A percentile compares a stretch with the other conserved stretches of the same genome.
Evolutionary conservation across 2,797 vertebrate species (phyloP).

Genomic region (Crenichthys baileyi): DNA sequence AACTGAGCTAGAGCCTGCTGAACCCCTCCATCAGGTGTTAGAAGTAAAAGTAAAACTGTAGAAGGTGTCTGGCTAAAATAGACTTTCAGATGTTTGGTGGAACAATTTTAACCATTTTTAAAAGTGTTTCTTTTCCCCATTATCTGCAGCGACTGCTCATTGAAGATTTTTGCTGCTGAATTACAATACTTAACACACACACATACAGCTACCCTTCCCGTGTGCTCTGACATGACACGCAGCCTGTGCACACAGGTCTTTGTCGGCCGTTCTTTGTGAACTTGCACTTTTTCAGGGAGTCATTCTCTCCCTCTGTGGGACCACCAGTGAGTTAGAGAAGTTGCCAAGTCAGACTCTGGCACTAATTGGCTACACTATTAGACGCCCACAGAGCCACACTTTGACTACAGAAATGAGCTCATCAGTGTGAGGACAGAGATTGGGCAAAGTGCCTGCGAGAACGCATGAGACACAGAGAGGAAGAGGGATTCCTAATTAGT

Average conservation of each 20-base stretch:
- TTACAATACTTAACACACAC: conserved; percentile 32
- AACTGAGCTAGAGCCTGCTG: too few species aligned
- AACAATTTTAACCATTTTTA: conserved; percentile 26
- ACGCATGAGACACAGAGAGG: conserved; percentile 37
- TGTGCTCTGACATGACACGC: conserved; percentile 61
- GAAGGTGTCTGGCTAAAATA: conserved; percentile 1
- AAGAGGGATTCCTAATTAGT: conserved; percentile 68
- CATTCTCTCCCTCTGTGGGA: conserved; percentile 75
- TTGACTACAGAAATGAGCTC: conserved; percentile 67
- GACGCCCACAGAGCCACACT: conserved; percentile 69
- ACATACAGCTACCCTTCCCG: conserved; percentile 33
- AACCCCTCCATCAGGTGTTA: too few species aligned
- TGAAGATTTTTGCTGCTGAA: conserved; percentile 32
- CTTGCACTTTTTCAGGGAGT: conserved; percentile 75
- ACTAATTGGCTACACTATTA: conserved; percentile 75
- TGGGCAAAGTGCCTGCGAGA: conserved; percentile 56
- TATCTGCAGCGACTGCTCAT: conserved; percentile 32
- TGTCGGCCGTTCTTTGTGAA: conserved; percentile 70
- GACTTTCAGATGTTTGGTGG: not conserved
- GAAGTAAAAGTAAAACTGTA: not conserved
- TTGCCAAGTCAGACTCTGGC: conserved; percentile 73
- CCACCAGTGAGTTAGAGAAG: conserved; percentile 72
- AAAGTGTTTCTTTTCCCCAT: conserved; percentile 25
- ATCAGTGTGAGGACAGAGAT: conserved; percentile 62
- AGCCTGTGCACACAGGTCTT: conserved; percentile 70